phyloP scores from a whole-genome alignment of 2,888 invertebrate genomes.

The Aphodius sticticus region DNA sequence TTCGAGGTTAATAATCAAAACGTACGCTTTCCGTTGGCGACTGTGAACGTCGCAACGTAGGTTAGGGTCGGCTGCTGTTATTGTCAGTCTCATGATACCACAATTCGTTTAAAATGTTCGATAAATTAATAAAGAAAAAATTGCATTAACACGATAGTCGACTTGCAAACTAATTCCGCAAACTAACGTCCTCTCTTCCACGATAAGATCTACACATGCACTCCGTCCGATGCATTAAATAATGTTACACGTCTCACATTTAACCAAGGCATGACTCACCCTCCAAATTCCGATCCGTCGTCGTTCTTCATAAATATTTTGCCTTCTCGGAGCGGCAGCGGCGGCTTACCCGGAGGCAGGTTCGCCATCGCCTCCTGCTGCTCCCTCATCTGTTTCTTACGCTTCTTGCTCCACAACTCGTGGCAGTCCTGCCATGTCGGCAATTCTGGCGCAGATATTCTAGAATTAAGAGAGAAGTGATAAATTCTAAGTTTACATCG shows the following conservation, averaged over 20 bases:
- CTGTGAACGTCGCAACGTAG: no score
- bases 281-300: conserved; percentile 64
- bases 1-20: background rate
- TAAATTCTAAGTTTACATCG: background rate
- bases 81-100: conserved; percentile 4
- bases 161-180: no score
- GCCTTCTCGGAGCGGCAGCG: conserved; percentile 46
- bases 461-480: conserved; percentile 53
- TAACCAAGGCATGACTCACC: conserved; percentile 60
- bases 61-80: background rate
- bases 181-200: no score
- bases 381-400: conserved; percentile 84
- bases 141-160: no score
- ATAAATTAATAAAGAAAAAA: background rate
- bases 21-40: background rate
- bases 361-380: conserved; percentile 68
- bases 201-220: background rate
- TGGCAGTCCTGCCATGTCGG: conserved; percentile 99
- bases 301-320: conserved; percentile 55
- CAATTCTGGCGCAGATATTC: conserved; percentile 84
- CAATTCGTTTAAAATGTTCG: background rate
- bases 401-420: conserved; percentile 98
- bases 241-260: conserved; percentile 8
- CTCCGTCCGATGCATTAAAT: background rate
- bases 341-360: conserved; percentile 60